Percentiles rank a stretch among this genome's conserved stretches.
Conservation (phyloP, 2,113 vertebrate species). For the Tychaedon coryphoeus region DNA sequence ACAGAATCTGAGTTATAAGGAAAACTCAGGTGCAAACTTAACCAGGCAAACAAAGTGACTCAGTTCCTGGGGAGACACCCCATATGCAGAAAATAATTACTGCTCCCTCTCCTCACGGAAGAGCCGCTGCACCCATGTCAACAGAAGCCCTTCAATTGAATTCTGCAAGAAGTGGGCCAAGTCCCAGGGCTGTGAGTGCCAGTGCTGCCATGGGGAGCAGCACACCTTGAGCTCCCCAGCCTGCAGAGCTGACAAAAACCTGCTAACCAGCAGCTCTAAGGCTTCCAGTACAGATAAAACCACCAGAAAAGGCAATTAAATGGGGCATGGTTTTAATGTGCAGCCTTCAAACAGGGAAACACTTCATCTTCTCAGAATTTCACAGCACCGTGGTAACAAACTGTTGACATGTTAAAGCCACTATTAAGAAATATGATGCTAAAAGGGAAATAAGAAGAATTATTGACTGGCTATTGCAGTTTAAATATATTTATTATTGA, state of each 20-base stretch:
- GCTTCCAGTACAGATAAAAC: neutral
- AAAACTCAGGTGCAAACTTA: neutral
- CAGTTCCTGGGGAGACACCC: conserved; percentile 30
- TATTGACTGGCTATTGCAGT: neutral
- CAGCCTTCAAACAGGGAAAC: neutral
- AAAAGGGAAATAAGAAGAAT: neutral
- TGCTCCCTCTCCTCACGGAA: neutral
- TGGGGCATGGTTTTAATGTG: neutral
- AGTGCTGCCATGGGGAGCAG: neutral
- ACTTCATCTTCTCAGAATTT: neutral
- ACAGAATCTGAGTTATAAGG: neutral
- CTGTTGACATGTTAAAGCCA: neutral
- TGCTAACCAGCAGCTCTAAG: neutral
- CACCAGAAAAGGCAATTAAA: conserved; percentile 11
- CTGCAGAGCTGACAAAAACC: neutral
- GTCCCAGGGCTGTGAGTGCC: conserved; percentile 18
- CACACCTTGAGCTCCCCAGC: neutral
- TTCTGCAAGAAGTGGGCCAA: conserved; percentile 49
- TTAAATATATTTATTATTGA: conserved; percentile 17
- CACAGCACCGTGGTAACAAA: neutral
- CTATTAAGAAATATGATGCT: neutral
- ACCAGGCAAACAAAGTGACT: neutral
- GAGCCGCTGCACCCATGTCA: neutral
- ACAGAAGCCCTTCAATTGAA: conserved; percentile 32
- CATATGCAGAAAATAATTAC: conserved; percentile 42